Base-by-base conservation (phyloP, 2,888 invertebrate species). In the Apodemia hepburni region DNA sequence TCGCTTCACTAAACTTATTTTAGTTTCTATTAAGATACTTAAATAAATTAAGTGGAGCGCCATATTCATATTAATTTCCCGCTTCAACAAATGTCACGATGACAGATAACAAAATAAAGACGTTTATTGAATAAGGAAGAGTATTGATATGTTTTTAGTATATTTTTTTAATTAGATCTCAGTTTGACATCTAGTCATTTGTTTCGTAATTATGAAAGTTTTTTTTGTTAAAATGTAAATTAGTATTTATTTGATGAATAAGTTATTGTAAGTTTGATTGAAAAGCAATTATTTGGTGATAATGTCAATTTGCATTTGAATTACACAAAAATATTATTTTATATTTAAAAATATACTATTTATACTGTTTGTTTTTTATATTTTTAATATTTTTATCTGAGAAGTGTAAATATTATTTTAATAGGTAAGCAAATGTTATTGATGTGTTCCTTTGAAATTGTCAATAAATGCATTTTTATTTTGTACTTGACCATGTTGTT, bases 381-480 rank as follows among this genome's bases (percentile, higher is more conserved):
- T 38, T 38, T 29, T 38, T 38, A 38, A 38, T 38, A 38, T 38
- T 38, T 33, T 9, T 33, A n/a, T 58, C 18, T 58, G 12, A 18
- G 61, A 29, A 22, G 33, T 61, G 61, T 61, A 61, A 33, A 61
- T 58, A 61, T 45, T 61, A 59, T 65, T 65, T 63, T 61, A n/a
- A 49, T 33, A 49, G 17, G 4, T 59, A 47, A 22, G 18, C 59
- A 45, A 51, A 35, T 47, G 17, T 49, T 64, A 22, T 66, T 66
- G 58, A 59, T 59, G 47, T 60, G 59, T 66, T 64, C 47, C 27
- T 63, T 65, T 61, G 35, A 58, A 47, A 58, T 18, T 57, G 33
- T 64, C 61, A 67, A 65, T 67, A 67, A 67, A 65, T 57, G 49
- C 51, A 59, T 65, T 67, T 66, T 64, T 58, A 64, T 65, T 66